A percentile compares a stretch with the other conserved stretches of the same genome.
Conservation (phyloP, 2,888 invertebrate species). For the Elgonia sp. region DNA sequence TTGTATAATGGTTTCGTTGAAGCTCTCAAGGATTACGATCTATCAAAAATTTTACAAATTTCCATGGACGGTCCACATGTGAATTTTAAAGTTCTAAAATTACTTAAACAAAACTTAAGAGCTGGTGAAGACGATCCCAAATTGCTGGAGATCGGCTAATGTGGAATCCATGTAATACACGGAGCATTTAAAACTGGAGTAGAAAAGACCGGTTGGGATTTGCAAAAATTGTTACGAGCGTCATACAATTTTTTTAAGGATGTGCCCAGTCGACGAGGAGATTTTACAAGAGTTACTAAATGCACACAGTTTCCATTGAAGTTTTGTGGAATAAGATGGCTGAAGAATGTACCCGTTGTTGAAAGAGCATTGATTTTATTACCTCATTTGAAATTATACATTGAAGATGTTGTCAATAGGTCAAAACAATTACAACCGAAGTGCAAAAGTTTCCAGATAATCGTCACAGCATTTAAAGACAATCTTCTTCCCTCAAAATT, state of each 20-base stretch:
- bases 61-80: slow-evolving; percentile 76
- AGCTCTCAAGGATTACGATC: slow-evolving; percentile 44
- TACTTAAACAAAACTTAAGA: slow-evolving; percentile 31
- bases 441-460: slow-evolving; percentile 64
- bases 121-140: slow-evolving; percentile 43
- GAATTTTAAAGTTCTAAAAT: slow-evolving; percentile 64
- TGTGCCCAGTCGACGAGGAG: slow-evolving; percentile 78
- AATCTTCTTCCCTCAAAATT: slow-evolving; percentile 56
- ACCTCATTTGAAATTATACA: background rate
- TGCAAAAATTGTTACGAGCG: slow-evolving; percentile 77
- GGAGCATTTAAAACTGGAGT: slow-evolving; percentile 79
- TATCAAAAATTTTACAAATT: slow-evolving; percentile 71
- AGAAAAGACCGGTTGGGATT: slow-evolving; percentile 75
- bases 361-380: slow-evolving; percentile 46
- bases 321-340: slow-evolving; percentile 78
- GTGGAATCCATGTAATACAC: slow-evolving; percentile 81
- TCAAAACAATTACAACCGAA: slow-evolving; percentile 42
- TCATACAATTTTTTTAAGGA: slow-evolving; percentile 81
- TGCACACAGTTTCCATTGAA: slow-evolving; percentile 77
- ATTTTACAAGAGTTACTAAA: slow-evolving; percentile 75
- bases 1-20: background rate
- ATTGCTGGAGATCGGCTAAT: slow-evolving; percentile 79
- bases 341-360: slow-evolving; percentile 75
- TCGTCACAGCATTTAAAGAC: slow-evolving; percentile 45
- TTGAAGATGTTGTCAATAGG: slow-evolving; percentile 43